Conservation (phyloP, 2,888 invertebrate species). For the Lepidochitona cinerea region DNA sequence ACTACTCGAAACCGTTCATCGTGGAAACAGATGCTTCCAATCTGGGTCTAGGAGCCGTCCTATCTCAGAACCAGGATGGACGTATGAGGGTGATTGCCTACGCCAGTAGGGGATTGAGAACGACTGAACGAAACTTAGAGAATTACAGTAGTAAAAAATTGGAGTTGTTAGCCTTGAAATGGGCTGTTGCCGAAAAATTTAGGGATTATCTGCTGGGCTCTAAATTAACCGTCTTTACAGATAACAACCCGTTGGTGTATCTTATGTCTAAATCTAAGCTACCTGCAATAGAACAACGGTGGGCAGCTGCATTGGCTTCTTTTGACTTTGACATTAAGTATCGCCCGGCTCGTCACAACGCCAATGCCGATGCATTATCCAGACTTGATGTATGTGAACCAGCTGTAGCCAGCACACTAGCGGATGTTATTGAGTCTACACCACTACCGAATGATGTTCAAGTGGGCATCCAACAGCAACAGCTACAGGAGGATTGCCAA, state of each 20-base stretch:
- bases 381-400: no score
- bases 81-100: background rate
- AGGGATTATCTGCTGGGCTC: background rate
- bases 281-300: background rate
- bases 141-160: background rate
- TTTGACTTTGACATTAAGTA: background rate
- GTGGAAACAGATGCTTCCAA: background rate
- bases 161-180: background rate
- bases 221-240: background rate
- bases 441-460: no score
- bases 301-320: no score
- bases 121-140: background rate
- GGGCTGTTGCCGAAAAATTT: background rate
- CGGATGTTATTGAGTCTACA: no score
- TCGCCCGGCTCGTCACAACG: background rate
- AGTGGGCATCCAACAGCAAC: no score
- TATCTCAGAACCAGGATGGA: background rate
- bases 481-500: no score
- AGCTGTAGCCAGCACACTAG: no score
- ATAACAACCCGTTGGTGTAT: background rate
- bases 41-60: background rate
- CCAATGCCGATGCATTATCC: background rate
- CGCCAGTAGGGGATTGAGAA: background rate
- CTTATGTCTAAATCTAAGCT: background rate
- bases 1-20: no score